These are phyloP conservation scores for Amiota mariae DNA, from an alignment of 2,888 invertebrate genomes.

Conservation along the genomic window DNA sequence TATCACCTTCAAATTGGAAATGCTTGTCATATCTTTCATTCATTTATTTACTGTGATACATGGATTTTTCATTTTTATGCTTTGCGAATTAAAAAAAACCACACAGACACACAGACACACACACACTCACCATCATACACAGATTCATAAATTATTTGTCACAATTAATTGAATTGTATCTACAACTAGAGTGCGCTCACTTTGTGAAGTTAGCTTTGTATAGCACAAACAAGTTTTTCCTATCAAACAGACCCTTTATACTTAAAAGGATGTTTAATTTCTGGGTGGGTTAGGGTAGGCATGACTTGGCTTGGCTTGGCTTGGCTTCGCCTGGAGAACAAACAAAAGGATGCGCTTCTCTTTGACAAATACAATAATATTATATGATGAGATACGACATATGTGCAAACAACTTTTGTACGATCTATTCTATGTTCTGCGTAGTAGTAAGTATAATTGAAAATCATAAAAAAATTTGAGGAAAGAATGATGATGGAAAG, in stretches of 20 bases:
- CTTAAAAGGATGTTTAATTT: slow-evolving; percentile 23
- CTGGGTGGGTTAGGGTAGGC: background rate
- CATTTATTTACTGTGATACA: slow-evolving; percentile 62
- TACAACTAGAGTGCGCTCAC: slow-evolving; percentile 25
- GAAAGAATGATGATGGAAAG: too few species aligned
- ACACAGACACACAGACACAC: slow-evolving; percentile 27
- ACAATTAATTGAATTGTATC: slow-evolving; percentile 69
- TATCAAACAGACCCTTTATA: too few species aligned
- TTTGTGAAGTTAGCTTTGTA: too few species aligned
- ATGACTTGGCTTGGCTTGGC: background rate
- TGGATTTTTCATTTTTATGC: slow-evolving; percentile 58
- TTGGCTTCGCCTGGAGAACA: slow-evolving; percentile 32
- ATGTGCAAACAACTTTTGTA: slow-evolving; percentile 71
- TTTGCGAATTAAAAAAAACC: slow-evolving; percentile 20
- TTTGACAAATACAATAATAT: slow-evolving; percentile 65
- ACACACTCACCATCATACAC: slow-evolving; percentile 15
- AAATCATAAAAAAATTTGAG: slow-evolving; percentile 63
- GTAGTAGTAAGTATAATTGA: slow-evolving; percentile 70
- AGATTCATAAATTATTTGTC: slow-evolving; percentile 71
- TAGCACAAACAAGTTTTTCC: too few species aligned
- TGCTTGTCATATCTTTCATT: slow-evolving; percentile 72
- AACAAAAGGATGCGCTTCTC: slow-evolving; percentile 52
- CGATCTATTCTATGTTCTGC: slow-evolving; percentile 37
- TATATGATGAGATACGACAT: slow-evolving; percentile 74
- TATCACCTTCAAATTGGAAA: slow-evolving; percentile 70